Percentiles rank a stretch among this genome's conserved stretches.
phyloP scores from a whole-genome alignment of 2,113 vertebrate species.

The Cyanoliseus patagonus region DNA sequence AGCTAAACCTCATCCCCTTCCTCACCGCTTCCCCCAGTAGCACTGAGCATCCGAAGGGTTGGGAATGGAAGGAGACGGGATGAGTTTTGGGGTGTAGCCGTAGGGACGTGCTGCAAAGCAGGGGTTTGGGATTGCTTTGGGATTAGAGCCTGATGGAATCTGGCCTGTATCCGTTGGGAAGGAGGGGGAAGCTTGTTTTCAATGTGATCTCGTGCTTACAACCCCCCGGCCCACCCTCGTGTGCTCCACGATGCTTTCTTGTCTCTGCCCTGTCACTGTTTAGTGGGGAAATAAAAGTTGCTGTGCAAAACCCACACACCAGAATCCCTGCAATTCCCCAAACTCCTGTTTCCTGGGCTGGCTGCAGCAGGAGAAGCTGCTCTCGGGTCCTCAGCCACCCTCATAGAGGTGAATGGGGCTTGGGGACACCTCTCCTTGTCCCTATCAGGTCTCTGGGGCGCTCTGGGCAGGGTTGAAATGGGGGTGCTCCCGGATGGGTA shows the following conservation, averaged over 20 bases:
- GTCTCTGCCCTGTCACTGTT: neutral
- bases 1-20: neutral
- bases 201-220: neutral
- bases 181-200: neutral
- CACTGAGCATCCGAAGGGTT: neutral
- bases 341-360: neutral
- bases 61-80: neutral
- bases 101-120: neutral
- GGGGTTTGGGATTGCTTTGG: neutral
- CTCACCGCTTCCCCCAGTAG: neutral
- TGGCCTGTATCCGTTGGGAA: neutral
- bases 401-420: neutral
- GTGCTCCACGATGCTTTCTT: neutral
- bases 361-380: neutral
- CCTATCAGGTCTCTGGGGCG: neutral
- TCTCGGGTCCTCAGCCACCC: neutral
- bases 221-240: neutral
- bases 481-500: neutral
- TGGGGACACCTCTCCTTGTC: neutral
- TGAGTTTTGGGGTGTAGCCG: neutral
- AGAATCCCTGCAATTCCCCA: neutral
- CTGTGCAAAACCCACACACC: neutral
- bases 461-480: neutral
- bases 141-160: neutral
- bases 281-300: constrained; percentile 47